These are phyloP conservation scores for Centropus bengalensis DNA, from an alignment of 2,113 vertebrate genomes.

Conservation along the genomic window DNA sequence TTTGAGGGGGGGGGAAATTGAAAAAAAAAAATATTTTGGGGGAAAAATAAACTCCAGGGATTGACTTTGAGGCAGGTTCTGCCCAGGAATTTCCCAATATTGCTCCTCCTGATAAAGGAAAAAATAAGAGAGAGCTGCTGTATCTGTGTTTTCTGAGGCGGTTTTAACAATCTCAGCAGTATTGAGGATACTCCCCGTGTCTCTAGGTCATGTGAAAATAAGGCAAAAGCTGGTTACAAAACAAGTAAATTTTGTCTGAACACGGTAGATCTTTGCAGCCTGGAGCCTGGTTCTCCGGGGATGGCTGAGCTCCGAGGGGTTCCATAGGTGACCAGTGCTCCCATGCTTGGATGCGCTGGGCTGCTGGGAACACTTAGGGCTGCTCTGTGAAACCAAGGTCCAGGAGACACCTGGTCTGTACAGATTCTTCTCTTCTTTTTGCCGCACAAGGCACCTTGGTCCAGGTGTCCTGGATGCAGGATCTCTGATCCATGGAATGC, in stretches of 20 bases:
- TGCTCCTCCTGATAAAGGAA: neutral
- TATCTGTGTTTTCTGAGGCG: neutral
- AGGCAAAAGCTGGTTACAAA: neutral
- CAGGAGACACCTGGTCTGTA: neutral
- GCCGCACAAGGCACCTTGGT: neutral
- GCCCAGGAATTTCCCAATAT: neutral
- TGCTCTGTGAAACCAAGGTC: neutral
- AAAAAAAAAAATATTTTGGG: neutral
- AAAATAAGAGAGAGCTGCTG: neutral
- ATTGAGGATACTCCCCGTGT: neutral
- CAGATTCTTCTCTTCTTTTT: neutral
- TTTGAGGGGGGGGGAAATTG: no score
- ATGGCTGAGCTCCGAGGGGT: neutral
- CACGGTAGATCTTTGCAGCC: neutral
- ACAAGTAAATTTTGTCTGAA: neutral
- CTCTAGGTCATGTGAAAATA: neutral
- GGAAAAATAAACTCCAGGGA: neutral
- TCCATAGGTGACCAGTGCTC: accelerated
- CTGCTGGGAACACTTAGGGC: neutral
- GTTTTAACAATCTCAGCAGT: neutral
- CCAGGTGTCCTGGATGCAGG: neutral
- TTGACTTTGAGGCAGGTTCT: neutral
- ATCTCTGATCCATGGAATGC: neutral
- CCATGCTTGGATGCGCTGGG: neutral
- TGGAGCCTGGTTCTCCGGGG: neutral